phyloP scores from a whole-genome alignment of 2,797 vertebrate species.

The Eulemur albifrons region DNA sequence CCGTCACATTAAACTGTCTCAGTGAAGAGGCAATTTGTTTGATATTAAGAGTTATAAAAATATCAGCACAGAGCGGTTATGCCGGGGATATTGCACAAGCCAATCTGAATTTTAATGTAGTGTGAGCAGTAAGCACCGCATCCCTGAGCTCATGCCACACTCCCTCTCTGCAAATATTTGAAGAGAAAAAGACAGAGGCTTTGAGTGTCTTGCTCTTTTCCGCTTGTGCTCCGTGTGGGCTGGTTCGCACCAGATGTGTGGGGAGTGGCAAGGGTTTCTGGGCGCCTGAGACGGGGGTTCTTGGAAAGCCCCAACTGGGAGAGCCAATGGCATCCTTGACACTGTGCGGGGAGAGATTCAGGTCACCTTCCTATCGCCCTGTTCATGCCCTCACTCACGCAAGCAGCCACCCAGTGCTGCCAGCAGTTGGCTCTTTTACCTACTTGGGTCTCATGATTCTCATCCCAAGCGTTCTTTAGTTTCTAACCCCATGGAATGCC shows the following conservation, averaged over 20 bases:
- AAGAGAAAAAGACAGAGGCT: constrained; percentile 56
- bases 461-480: neutral
- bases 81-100: constrained; percentile 67
- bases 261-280: neutral
- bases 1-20: constrained; percentile 78
- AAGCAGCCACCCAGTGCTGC: neutral
- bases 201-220: neutral
- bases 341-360: neutral
- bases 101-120: constrained; percentile 80
- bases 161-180: constrained; percentile 72
- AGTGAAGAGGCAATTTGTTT: constrained; percentile 80
- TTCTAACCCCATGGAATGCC: neutral
- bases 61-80: constrained; percentile 72
- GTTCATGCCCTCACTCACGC: rapidly evolving
- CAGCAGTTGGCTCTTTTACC: neutral
- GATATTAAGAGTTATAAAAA: constrained; percentile 81
- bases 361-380: neutral
- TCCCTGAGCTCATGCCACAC: neutral
- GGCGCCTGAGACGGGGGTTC: neutral
- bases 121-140: constrained; percentile 72
- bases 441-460: neutral
- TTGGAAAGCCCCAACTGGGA: neutral
- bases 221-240: neutral
- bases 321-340: neutral
- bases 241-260: neutral